Base-by-base conservation (phyloP, 2,113 vertebrate genomes). In the Xiphophorus maculatus region DNA sequence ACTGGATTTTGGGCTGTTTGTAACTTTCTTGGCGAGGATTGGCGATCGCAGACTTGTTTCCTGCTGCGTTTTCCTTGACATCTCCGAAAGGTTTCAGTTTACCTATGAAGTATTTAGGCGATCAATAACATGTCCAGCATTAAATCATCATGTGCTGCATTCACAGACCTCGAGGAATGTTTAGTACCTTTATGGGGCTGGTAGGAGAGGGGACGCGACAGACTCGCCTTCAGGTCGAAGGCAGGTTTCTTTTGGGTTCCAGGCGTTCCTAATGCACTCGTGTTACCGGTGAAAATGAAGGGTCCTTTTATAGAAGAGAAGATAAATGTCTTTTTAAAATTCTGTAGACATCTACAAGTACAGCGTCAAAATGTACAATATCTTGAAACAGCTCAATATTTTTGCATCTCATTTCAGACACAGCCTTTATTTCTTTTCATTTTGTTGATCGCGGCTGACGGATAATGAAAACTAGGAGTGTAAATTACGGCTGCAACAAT, bases 201-300 rank as follows among this genome's bases (percentile, higher is more conserved):
- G 82, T 99, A 99, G 29, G 37, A 63, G 76, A 99, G 97, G 0
- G 96, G 96, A 60, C 95, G 96, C 5, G 96, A 95, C 78, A 99
- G 94, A 82, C 98, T 99, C 40, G 95, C 97, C 94, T 98, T 94
- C 77, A 99, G 95, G 82, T 99, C 96, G 91, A 99, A 99, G 0
- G 28, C 62, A 2, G 87, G 74, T 83, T 97, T 98, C 90, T 94
- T 98, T 5, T 91, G 91, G 1, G 92, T 86, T 0, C 91, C 92
- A 1, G 95, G 94, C 5, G 96, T 95, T 61, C 86, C 76, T 0
- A 17, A 27, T 14, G 74, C 9, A 2, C 86, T 94, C 0, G 85
- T 90, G 84, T 94, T 91, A 61, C 92, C 91, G 12, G 86, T 90
- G 79, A 96, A 94, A 74, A 96, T 92, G 78, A 96, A 97, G 0